These are phyloP conservation scores for Rotaria socialis DNA, from an alignment of 2,888 invertebrate species.

Conservation along the genomic window DNA sequence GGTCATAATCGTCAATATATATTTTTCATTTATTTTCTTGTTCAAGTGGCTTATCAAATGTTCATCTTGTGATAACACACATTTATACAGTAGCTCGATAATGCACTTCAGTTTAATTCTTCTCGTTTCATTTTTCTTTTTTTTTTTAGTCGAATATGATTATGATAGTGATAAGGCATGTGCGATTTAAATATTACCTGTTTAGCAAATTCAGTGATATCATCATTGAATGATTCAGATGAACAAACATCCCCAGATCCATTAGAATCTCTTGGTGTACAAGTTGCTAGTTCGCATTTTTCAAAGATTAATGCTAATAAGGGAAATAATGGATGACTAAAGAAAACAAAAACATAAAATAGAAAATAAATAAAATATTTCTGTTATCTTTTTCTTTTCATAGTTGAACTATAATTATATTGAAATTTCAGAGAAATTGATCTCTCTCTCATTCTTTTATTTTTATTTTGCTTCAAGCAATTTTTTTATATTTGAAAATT, in stretches of 20 bases:
- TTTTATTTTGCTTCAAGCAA: not conserved
- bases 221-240: constrained; percentile 99
- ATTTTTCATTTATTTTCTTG: constrained; percentile 20
- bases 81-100: constrained; percentile 15
- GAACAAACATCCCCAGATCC: constrained; percentile 89
- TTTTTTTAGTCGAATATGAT: constrained; percentile 1
- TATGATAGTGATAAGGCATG: not conserved
- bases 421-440: not conserved
- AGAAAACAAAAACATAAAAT: not conserved
- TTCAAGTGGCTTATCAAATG: constrained; percentile 37
- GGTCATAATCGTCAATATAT: constrained; percentile 31
- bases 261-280: constrained; percentile 90
- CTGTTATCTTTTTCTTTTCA: not conserved
- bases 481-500: not conserved
- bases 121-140: not conserved
- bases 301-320: constrained; percentile 97
- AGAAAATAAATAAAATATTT: too few relatives aligned
- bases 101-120: constrained; percentile 22
- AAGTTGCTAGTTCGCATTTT: constrained; percentile 99
- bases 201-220: constrained; percentile 98
- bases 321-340: constrained; percentile 97
- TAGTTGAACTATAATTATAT: constrained; percentile 5
- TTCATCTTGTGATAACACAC: constrained; percentile 27
- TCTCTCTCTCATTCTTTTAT: not conserved
- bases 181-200: constrained; percentile 68